Base-by-base conservation (phyloP, 2,113 vertebrate species). In the Pterocles burchelli region DNA sequence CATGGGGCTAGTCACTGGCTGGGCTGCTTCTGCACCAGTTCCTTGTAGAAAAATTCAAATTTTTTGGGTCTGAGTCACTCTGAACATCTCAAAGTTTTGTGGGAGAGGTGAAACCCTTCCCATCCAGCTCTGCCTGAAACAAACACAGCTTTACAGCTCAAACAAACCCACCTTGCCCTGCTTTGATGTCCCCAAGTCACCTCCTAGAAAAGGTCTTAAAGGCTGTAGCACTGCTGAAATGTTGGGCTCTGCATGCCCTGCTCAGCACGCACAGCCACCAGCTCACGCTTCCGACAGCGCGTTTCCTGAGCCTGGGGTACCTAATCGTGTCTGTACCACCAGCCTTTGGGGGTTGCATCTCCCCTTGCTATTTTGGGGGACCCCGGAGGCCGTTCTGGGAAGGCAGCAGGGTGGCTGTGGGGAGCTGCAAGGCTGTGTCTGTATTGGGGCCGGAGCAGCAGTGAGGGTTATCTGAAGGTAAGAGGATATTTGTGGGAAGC, bases 201-300 rank as follows among this genome's bases (percentile, higher is more conserved):
- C n/a, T 73, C 41, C 51, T 3, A 9, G 54, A 20, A 76, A 29
- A 63, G 59, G 9, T 21, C 29, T 26, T 17, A 31, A 25, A 46
- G 46, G 43, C 25, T 22, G 25, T 1, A 25, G 18, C 41, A 1
- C 3, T 13, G 58, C 15, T 70, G 66, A 28, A 21, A 6, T 17
- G 3, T 20, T 0, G 0, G 51, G 36, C 59, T 89, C 24, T 58
- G 52, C 12, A 4, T 1, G 10, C 12, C 10, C 0, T 0, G 5
- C 62, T 57, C 29, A n/a, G 79, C 4, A 2, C 49, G 52, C 0
- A 3, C 68, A n/a, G 68, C 51, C 38, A 31, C 3, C 5, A 28
- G 33, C 57, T 75, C 43, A 3, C 6, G 0, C 4, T 68, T 57
- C 54, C 0, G 2, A n/a, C 8, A 3, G 5, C 0, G 1, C 4